Percentiles rank a stretch among this genome's conserved stretches.
Evolutionary conservation across 1,140 invertebrate genomes (phyloP).

Genomic region (Trichomalopsis sarcophagae): DNA sequence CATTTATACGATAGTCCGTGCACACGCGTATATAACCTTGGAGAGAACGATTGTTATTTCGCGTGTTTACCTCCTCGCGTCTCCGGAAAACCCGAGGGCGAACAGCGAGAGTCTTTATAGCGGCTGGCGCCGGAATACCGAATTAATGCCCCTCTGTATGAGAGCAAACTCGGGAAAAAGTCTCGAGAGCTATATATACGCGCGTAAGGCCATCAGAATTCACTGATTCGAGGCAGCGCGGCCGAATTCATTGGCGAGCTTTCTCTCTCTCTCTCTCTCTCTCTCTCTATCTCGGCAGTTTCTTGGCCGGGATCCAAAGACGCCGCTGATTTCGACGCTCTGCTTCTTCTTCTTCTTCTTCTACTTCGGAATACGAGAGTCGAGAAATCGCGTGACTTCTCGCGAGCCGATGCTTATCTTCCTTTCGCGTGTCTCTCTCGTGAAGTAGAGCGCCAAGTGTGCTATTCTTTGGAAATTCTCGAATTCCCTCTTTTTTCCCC

Average conservation of each 20-base stretch:
- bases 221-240: slow-evolving; percentile 4
- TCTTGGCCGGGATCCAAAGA: slow-evolving; percentile 6
- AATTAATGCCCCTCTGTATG: too few species aligned
- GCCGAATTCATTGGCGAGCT: background rate
- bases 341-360: background rate
- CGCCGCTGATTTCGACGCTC: background rate
- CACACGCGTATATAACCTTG: background rate
- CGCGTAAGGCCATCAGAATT: slow-evolving; percentile 5
- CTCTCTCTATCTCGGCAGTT: background rate
- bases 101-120: too few species aligned
- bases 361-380: background rate
- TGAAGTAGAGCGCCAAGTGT: background rate
- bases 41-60: background rate
- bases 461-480: background rate
- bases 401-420: background rate
- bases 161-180: too few species aligned
- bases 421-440: background rate
- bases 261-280: too few species aligned
- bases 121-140: too few species aligned
- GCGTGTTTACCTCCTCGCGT: background rate
- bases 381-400: slow-evolving; percentile 19
- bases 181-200: background rate
- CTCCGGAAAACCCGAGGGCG: too few species aligned
- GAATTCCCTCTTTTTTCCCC: background rate
- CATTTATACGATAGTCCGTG: background rate